Conservation (phyloP, 2,888 invertebrate species). For the Heteromyza rotundicornis region DNA sequence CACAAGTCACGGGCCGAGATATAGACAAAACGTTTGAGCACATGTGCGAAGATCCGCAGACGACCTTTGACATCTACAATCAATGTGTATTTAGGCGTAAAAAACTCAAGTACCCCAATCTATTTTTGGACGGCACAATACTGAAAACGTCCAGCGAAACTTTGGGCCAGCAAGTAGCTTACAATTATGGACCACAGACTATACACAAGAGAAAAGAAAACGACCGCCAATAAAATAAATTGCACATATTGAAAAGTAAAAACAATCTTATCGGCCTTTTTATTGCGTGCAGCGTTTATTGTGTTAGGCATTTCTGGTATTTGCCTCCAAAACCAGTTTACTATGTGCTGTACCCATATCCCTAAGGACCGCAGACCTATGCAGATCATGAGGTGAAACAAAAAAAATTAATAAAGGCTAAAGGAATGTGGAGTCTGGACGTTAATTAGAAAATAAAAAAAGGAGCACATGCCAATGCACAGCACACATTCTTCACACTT, state of each 20-base stretch:
- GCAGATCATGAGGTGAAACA: neutral
- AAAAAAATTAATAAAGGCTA: neutral
- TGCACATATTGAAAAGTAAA: neutral
- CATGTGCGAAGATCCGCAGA: constrained; percentile 33
- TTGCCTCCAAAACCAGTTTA: neutral
- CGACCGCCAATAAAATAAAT: neutral
- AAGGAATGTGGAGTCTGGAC: neutral
- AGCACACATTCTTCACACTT: neutral
- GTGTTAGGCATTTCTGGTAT: neutral
- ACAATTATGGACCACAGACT: constrained; percentile 30
- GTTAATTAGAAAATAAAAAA: constrained; percentile 3
- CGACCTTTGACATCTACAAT: constrained; percentile 28
- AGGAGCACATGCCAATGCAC: neutral
- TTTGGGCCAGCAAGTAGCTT: constrained; percentile 23
- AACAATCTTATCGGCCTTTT: neutral
- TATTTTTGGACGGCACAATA: constrained; percentile 24
- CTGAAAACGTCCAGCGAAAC: constrained; percentile 23
- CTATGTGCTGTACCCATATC: too few relatives aligned
- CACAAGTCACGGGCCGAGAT: constrained; percentile 29
- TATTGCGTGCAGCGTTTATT: neutral
- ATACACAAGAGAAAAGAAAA: constrained; percentile 26
- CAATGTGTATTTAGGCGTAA: constrained; percentile 27
- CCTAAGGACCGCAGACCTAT: neutral
- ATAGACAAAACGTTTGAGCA: constrained; percentile 30
- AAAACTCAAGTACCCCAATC: constrained; percentile 31